Evolutionary conservation across 2,113 vertebrate genomes (phyloP).

Genomic region (Mesembrinibis cayennensis): DNA sequence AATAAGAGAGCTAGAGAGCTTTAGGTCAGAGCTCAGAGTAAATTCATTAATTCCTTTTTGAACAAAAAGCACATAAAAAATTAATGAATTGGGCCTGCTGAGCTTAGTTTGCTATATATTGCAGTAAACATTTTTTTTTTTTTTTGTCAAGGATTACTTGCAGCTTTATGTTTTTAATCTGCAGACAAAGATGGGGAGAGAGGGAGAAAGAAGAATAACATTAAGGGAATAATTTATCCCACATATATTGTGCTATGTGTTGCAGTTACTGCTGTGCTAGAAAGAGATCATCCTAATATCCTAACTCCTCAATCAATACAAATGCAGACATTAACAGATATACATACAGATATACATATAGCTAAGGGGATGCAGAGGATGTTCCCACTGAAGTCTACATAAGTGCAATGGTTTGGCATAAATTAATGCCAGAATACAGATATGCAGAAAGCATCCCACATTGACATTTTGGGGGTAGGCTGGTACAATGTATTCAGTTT

Average conservation of each 20-base stretch:
- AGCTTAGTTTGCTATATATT: not conserved
- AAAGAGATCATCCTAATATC: not conserved
- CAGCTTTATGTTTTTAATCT: slow-evolving; percentile 25
- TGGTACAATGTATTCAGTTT: not conserved
- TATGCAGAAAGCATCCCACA: not conserved
- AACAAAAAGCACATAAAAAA: slow-evolving; percentile 48
- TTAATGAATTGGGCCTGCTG: slow-evolving; percentile 5
- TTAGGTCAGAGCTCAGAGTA: slow-evolving; percentile 53
- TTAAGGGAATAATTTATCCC: not conserved
- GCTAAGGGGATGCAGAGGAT: not conserved
- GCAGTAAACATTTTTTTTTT: not conserved
- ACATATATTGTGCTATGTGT: not conserved
- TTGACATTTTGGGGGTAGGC: not conserved
- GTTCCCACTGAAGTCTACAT: not conserved
- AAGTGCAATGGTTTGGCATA: not conserved
- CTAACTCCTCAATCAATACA: not conserved
- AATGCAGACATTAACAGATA: not conserved
- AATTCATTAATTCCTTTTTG: slow-evolving; percentile 59
- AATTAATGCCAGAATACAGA: not conserved
- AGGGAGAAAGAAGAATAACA: not conserved
- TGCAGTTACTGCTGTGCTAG: not conserved
- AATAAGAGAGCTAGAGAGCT: slow-evolving; percentile 26
- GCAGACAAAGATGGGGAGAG: not conserved
- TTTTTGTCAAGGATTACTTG: not conserved
- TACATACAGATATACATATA: not conserved